phyloP scores from a whole-genome alignment of 1,140 invertebrate genomes.

The Caenorhabditis elegans region DNA sequence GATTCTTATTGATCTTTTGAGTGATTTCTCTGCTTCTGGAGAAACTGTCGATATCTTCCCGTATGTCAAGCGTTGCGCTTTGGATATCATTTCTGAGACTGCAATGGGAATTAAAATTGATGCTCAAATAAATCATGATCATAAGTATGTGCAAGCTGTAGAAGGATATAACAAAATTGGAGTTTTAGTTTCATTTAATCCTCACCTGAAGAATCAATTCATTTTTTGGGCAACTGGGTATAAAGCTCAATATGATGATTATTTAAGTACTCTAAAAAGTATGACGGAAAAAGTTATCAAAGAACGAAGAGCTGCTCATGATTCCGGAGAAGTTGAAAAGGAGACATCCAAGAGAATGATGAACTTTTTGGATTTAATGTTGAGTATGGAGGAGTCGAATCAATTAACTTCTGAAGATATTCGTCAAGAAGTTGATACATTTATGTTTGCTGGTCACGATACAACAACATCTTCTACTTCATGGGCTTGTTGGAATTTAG shows the following conservation, averaged over 20 bases:
- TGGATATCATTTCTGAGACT: slow-evolving; percentile 70
- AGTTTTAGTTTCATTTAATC: slow-evolving; percentile 58
- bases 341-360: slow-evolving; percentile 73
- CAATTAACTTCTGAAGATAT: slow-evolving; percentile 71
- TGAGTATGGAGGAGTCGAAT: slow-evolving; percentile 78
- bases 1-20: slow-evolving; percentile 73
- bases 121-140: slow-evolving; percentile 74
- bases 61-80: slow-evolving; percentile 74
- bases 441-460: slow-evolving; percentile 78
- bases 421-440: slow-evolving; percentile 78
- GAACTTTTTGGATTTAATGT: slow-evolving; percentile 87
- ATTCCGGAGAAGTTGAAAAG: slow-evolving; percentile 31
- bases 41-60: slow-evolving; percentile 77
- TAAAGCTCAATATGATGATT: slow-evolving; percentile 19
- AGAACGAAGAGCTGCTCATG: neutral
- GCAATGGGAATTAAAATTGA: slow-evolving; percentile 79
- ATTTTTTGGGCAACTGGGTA: neutral
- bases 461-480: slow-evolving; percentile 83
- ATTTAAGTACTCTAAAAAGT: neutral
- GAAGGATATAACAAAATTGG: slow-evolving; percentile 80
- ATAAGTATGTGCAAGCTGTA: slow-evolving; percentile 77
- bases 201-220: neutral
- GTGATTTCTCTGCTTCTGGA: slow-evolving; percentile 69
- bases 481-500: slow-evolving; percentile 69
- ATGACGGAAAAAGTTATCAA: slow-evolving; percentile 14